Percentiles rank a stretch among this genome's conserved stretches.
These are phyloP conservation scores for Drosophila flavopinicola DNA, from an alignment of 2,888 invertebrate species.

Conservation along the genomic window DNA sequence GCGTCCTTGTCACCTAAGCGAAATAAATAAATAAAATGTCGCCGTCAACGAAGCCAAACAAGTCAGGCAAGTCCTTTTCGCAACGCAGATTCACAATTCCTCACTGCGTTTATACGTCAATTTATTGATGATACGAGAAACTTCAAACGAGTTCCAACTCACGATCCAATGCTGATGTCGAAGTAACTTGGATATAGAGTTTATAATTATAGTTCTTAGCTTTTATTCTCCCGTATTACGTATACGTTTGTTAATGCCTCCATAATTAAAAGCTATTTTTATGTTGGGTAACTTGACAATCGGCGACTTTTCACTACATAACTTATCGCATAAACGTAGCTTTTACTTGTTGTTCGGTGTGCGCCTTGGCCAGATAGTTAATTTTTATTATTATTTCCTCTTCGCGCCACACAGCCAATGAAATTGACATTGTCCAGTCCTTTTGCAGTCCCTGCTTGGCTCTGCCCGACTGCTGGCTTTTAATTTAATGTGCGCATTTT, in stretches of 20 bases:
- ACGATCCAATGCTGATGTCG: too few species aligned
- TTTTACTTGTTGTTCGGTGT: conserved; percentile 18
- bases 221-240: too few species aligned
- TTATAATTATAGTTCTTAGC: too few species aligned
- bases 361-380: conserved; percentile 48
- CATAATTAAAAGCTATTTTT: not conserved
- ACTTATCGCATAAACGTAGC: conserved; percentile 55
- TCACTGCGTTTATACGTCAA: conserved; percentile 27
- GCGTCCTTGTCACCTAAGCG: conserved; percentile 62
- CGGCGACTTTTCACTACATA: conserved; percentile 25
- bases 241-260: too few species aligned
- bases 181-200: too few species aligned
- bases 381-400: conserved; percentile 73
- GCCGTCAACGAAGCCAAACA: conserved; percentile 24
- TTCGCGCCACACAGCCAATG: conserved; percentile 48
- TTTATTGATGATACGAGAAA: not conserved
- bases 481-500: conserved; percentile 77
- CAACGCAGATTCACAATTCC: not conserved
- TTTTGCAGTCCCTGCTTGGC: conserved; percentile 28
- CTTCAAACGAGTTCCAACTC: conserved; percentile 2
- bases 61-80: conserved; percentile 6
- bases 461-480: conserved; percentile 42
- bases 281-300: not conserved
- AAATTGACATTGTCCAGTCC: conserved; percentile 58
- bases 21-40: conserved; percentile 71